These are phyloP conservation scores for Sardinella longiceps DNA, from an alignment of 2,797 vertebrate species.

Conservation along the genomic window DNA sequence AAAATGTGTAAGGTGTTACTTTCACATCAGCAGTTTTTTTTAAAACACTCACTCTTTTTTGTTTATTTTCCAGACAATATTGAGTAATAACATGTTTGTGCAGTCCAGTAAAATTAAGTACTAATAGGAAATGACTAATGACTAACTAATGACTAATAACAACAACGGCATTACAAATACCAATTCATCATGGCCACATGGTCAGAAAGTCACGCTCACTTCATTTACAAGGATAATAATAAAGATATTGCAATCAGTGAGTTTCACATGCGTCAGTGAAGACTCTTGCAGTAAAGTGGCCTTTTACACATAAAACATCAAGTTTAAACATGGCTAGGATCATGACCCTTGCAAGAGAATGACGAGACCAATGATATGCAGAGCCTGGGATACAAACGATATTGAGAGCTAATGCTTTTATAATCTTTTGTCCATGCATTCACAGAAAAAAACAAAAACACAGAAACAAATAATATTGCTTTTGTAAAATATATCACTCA, in stretches of 20 bases:
- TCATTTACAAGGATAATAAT: not conserved
- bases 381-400: no score
- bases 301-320: not conserved
- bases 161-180: not conserved
- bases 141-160: not conserved
- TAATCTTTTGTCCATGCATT: not conserved
- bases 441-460: no score
- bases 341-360: not conserved
- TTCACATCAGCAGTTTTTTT: not conserved
- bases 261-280: not conserved
- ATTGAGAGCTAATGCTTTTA: no score
- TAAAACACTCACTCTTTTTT: not conserved
- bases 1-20: not conserved
- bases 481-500: not conserved
- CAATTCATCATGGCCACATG: slow-evolving; percentile 1
- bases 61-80: no score
- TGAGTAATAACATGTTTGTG: not conserved
- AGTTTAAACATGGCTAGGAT: not conserved
- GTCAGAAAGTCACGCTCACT: not conserved
- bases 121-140: no score
- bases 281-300: not conserved
- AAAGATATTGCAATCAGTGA: not conserved
- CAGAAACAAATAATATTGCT: no score
- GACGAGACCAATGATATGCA: no score
- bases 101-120: not conserved